These are phyloP conservation scores for Drosophila grimshawi DNA, from an alignment of 1,140 invertebrate species.

Conservation along the genomic window DNA sequence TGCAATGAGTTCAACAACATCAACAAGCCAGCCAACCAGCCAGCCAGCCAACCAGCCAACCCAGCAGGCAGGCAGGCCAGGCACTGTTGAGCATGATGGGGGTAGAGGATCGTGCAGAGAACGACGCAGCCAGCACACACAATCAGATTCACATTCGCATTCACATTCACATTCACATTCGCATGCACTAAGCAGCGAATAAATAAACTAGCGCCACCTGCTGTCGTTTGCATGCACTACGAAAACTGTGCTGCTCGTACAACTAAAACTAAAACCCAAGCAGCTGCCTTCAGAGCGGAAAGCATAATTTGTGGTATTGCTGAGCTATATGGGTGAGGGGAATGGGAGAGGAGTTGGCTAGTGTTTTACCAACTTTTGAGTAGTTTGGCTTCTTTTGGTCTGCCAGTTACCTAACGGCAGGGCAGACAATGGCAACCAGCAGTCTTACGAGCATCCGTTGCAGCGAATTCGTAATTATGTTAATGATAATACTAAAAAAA, in stretches of 20 bases:
- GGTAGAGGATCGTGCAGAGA: slow-evolving; percentile 9
- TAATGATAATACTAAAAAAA: background rate
- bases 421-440: slow-evolving; percentile 8
- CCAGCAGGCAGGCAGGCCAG: background rate
- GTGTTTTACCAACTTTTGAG: background rate
- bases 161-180: slow-evolving; percentile 41
- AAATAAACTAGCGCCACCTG: slow-evolving; percentile 80
- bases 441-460: background rate
- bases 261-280: slow-evolving; percentile 12
- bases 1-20: slow-evolving; percentile 83
- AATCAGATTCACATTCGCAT: slow-evolving; percentile 1
- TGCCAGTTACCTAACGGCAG: slow-evolving; percentile 25
- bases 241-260: slow-evolving; percentile 30
- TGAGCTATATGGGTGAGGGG: background rate
- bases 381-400: slow-evolving; percentile 26
- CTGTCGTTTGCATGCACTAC: slow-evolving; percentile 71
- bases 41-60: too few relatives aligned
- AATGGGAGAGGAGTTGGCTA: background rate
- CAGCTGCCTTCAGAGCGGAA: slow-evolving; percentile 43
- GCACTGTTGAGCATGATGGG: slow-evolving; percentile 3
- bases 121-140: slow-evolving; percentile 18
- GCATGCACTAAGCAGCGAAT: slow-evolving; percentile 67
- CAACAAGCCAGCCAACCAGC: slow-evolving; percentile 54
- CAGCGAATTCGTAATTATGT: background rate
- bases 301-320: slow-evolving; percentile 66